Evolutionary conservation across 2,888 invertebrate genomes (phyloP).

Genomic region (Chaetogeoica ovagalla): DNA sequence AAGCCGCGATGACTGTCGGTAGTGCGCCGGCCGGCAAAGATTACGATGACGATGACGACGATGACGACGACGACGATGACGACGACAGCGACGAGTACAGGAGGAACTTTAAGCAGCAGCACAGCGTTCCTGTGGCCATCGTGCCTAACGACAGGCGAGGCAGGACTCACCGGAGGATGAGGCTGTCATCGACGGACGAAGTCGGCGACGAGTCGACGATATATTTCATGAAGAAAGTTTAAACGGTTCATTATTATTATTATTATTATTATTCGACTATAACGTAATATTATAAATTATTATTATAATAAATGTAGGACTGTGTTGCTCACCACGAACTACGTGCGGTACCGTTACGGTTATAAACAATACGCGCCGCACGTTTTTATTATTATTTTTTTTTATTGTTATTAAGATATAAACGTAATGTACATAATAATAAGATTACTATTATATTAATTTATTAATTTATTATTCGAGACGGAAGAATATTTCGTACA

Average conservation of each 20-base stretch:
- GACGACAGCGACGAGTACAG: slow-evolving; percentile 9
- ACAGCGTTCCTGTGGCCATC: not conserved
- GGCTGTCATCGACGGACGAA: slow-evolving; percentile 55
- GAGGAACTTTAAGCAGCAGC: not conserved
- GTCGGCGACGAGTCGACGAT: slow-evolving; percentile 36
- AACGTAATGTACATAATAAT: slow-evolving; percentile 5
- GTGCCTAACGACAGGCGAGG: slow-evolving; percentile 55
- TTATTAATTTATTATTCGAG: slow-evolving; percentile 43
- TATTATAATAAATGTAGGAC: not conserved
- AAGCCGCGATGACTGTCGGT: not conserved
- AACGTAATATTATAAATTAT: too few relatives aligned
- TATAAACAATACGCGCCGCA: not conserved
- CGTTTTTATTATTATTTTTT: not conserved
- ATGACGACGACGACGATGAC: slow-evolving; percentile 55
- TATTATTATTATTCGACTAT: too few relatives aligned
- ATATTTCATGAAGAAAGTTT: slow-evolving; percentile 49
- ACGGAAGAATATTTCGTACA: slow-evolving; percentile 2
- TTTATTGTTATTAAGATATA: not conserved
- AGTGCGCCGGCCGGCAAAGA: slow-evolving; percentile 19
- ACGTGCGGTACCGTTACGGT: not conserved
- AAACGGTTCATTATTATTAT: not conserved
- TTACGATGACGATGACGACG: slow-evolving; percentile 24
- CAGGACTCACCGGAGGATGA: slow-evolving; percentile 57
- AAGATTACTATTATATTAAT: slow-evolving; percentile 29
- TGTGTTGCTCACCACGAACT: slow-evolving; percentile 5